Conservation (phyloP, 2,888 invertebrate species). For the Lydus trimaculatus region DNA sequence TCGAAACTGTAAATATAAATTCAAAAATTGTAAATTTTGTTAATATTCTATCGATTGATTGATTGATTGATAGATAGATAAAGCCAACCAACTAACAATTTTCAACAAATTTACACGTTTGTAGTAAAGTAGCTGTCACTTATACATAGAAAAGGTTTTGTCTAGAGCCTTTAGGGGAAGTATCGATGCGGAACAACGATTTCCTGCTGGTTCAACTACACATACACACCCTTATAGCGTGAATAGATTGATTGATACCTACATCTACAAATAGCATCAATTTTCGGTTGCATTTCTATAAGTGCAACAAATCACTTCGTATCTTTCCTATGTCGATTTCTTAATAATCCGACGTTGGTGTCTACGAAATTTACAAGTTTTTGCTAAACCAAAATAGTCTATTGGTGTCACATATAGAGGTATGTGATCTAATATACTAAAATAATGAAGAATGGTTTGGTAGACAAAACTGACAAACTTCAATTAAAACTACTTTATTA, state of each 20-base stretch:
- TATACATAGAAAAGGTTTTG: conserved; percentile 17
- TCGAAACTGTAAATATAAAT: conserved; percentile 66
- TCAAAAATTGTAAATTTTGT: not conserved
- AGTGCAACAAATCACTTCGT: not conserved
- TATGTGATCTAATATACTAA: not conserved
- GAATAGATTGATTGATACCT: conserved; percentile 34
- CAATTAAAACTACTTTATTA: conserved; percentile 5
- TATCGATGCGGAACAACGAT: conserved; percentile 30
- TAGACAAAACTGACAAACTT: not conserved
- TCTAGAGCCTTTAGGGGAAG: conserved; percentile 20
- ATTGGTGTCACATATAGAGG: too few species aligned
- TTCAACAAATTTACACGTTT: conserved; percentile 11
- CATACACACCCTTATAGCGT: conserved; percentile 23
- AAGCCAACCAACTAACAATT: not conserved
- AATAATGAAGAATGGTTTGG: not conserved
- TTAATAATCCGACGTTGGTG: too few species aligned
- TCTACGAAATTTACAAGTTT: too few species aligned
- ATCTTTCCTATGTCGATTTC: too few species aligned
- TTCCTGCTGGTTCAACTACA: conserved; percentile 20
- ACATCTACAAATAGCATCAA: conserved; percentile 23
- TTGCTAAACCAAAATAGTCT: too few species aligned
- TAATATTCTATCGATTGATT: not conserved
- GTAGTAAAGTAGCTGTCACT: conserved; percentile 26
- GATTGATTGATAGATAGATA: not conserved
- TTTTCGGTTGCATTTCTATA: not conserved